Percentiles rank a stretch among this genome's conserved stretches.
Evolutionary conservation across 2,113 vertebrate species (phyloP).

Genomic region (Hiodon tergisus): DNA sequence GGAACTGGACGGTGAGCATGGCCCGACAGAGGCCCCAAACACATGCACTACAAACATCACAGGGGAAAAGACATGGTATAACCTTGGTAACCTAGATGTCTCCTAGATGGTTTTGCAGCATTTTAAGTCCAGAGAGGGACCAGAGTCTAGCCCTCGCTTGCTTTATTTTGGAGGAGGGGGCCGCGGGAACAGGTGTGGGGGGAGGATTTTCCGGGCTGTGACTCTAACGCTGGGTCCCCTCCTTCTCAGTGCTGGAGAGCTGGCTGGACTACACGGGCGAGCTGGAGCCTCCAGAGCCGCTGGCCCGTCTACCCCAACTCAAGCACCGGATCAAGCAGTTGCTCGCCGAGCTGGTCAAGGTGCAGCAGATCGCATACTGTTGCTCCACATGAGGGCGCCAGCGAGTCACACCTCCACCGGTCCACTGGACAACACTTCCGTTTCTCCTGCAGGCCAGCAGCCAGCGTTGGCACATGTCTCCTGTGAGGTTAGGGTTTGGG

Average conservation of each 20-base stretch:
- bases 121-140: not conserved
- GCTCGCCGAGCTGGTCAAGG: conserved; percentile 82
- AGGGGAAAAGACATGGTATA: no score
- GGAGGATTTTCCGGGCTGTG: not conserved
- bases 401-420: conserved; percentile 26
- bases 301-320: conserved; percentile 89
- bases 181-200: not conserved
- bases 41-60: no score
- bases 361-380: conserved; percentile 84
- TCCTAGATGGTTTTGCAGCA: not conserved
- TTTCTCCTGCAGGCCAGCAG: not conserved
- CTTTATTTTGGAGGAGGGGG: not conserved
- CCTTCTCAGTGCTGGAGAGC: conserved; percentile 80
- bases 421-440: not conserved
- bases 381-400: conserved; percentile 68
- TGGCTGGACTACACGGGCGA: conserved; percentile 96
- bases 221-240: not conserved
- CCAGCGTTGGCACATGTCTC: no score
- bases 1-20: conserved; percentile 79
- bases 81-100: no score
- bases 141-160: not conserved
- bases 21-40: not conserved
- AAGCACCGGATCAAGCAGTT: conserved; percentile 93
- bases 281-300: conserved; percentile 87
- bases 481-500: no score